phyloP scores from a whole-genome alignment of 1,140 invertebrate species.

The Portunus trituberculatus region DNA sequence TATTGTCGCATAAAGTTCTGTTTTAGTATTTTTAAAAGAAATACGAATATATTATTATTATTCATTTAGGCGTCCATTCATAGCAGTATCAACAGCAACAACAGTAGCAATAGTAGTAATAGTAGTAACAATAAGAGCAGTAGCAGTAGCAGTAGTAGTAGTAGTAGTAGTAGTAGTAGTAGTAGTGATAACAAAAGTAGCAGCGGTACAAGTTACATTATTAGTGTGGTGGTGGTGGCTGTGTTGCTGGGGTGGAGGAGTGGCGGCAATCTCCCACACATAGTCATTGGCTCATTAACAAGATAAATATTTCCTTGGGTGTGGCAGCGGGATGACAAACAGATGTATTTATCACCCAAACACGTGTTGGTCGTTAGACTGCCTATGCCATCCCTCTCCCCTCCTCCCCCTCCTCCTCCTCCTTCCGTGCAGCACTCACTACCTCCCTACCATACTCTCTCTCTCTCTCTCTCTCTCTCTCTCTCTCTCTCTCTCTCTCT shows the following conservation, averaged over 20 bases:
- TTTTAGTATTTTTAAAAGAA: no score
- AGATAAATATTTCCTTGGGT: constrained; percentile 69
- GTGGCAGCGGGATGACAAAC: constrained; percentile 67
- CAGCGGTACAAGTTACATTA: not conserved
- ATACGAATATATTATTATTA: no score
- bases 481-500: not conserved
- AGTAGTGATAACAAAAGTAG: not conserved
- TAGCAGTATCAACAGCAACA: not conserved
- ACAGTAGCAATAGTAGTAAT: not conserved
- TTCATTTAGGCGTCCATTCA: not conserved
- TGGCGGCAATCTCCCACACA: not conserved
- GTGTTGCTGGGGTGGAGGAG: not conserved
- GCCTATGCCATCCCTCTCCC: not conserved
- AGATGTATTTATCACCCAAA: constrained; percentile 66
- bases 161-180: not conserved
- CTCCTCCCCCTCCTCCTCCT: not conserved
- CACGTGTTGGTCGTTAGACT: constrained; percentile 67
- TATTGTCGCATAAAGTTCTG: not conserved
- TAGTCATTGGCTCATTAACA: constrained; percentile 68
- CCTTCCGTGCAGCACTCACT: not conserved
- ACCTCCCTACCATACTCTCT: not conserved
- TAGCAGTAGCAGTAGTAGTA: not conserved
- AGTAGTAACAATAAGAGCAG: not conserved
- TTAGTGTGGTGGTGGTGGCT: not conserved
- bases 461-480: not conserved